Evolutionary conservation across 1,140 invertebrate species (phyloP).

Genomic region (Acarapis woodi): DNA sequence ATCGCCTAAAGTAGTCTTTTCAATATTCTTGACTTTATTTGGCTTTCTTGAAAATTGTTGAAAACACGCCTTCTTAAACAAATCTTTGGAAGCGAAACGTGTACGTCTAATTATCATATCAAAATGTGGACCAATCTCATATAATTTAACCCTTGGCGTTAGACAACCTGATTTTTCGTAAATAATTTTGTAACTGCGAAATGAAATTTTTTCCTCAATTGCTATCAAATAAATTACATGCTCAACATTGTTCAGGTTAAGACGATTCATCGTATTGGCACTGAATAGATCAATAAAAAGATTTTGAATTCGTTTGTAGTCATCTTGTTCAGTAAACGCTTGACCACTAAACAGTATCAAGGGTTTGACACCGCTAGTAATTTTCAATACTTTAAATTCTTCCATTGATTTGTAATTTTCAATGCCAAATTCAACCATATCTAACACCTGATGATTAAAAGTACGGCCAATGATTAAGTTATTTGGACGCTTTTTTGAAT

Average conservation of each 20-base stretch:
- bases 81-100: slow-evolving; percentile 59
- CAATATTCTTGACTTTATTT: slow-evolving; percentile 69
- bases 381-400: slow-evolving; percentile 49
- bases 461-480: slow-evolving; percentile 59
- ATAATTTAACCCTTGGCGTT: slow-evolving; percentile 52
- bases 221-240: slow-evolving; percentile 68
- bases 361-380: slow-evolving; percentile 54
- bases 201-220: slow-evolving; percentile 39
- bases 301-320: slow-evolving; percentile 53
- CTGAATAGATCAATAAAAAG: slow-evolving; percentile 73
- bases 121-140: slow-evolving; percentile 76
- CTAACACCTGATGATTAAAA: slow-evolving; percentile 61
- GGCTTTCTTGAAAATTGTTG: slow-evolving; percentile 19
- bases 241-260: slow-evolving; percentile 69
- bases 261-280: slow-evolving; percentile 40
- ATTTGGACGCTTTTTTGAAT: slow-evolving; percentile 76
- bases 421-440: slow-evolving; percentile 85
- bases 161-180: slow-evolving; percentile 69
- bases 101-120: slow-evolving; percentile 54
- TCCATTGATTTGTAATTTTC: slow-evolving; percentile 43
- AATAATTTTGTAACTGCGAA: slow-evolving; percentile 61
- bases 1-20: slow-evolving; percentile 51
- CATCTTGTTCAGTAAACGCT: slow-evolving; percentile 43
- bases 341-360: slow-evolving; percentile 79
- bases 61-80: slow-evolving; percentile 59